A percentile compares a stretch with the other conserved stretches of the same genome.
Evolutionary conservation across 2,888 invertebrate species (phyloP).

Genomic region (Antheraea yamamai): DNA sequence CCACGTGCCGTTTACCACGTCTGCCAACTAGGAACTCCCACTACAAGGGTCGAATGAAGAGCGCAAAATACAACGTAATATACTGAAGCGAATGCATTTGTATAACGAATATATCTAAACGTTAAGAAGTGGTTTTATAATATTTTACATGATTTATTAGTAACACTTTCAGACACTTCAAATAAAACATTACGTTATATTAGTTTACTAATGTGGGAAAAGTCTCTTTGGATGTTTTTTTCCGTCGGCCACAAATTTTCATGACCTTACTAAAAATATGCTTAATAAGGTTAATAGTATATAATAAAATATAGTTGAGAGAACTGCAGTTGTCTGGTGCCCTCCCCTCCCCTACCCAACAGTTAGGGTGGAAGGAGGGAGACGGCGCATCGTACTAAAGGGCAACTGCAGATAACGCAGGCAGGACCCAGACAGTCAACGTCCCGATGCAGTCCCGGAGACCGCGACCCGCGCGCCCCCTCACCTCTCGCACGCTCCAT

Average conservation of each 20-base stretch:
- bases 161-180: not conserved
- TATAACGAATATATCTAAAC: not conserved
- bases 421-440: conserved; percentile 80
- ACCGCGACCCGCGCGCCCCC: conserved; percentile 40
- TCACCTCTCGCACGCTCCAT: conserved; percentile 32
- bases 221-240: not conserved
- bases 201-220: not conserved
- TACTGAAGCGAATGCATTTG: not conserved
- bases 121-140: not conserved
- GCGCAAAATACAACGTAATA: conserved; percentile 20
- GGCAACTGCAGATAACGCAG: conserved; percentile 81
- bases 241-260: conserved; percentile 25
- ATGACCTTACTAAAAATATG: conserved; percentile 46
- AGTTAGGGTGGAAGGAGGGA: conserved; percentile 69
- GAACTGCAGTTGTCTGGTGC: conserved; percentile 66
- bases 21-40: conserved; percentile 8
- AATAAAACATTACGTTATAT: not conserved
- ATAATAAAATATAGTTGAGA: conserved; percentile 60
- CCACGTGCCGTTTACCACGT: conserved; percentile 11
- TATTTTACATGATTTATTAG: not conserved
- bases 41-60: conserved; percentile 7
- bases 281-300: conserved; percentile 72
- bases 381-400: conserved; percentile 80
- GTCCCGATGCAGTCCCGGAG: conserved; percentile 75
- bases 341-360: conserved; percentile 25